Evolutionary conservation across 1,140 invertebrate genomes (phyloP), one percentile per base, ranked within the genome.

Genomic region (Lineus longissimus): DNA sequence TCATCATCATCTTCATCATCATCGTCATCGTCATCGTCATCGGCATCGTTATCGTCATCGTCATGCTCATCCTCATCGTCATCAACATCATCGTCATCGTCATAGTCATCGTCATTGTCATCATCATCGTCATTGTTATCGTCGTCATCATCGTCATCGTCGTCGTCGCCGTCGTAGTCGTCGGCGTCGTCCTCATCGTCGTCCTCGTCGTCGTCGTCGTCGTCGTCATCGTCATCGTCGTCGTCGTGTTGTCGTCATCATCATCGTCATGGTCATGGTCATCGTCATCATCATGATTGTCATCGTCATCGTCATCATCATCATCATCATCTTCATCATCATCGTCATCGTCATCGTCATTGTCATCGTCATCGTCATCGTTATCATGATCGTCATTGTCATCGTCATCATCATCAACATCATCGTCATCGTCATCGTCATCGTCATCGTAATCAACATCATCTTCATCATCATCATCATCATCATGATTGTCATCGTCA

Each of bases 111-210:
- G n/a, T n/a, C 4, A 6, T 55, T 61, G 60, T 15, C 1, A 54
- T 54, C 59, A 61, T 61, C 59, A 55, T 61, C 59, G 27, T 61
- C 59, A 61, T 61, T 41, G 55, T 61, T 41, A 27, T 61, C 59
- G 27, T 1, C 59, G 27, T 54, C 59, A 27, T 61, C 59, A 51
- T 57, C 2, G 27, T 61, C 59, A 55, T 54, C 59, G 55, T 61
- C n/a, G n/a, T n/a, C n/a, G n/a, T n/a, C n/a, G n/a, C n/a, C n/a
- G n/a, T n/a, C n/a, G n/a, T n/a, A n/a, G n/a, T n/a, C n/a, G n/a
- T n/a, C n/a, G n/a, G n/a, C n/a, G n/a, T n/a, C n/a, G n/a, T n/a
- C n/a, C n/a, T n/a, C n/a, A n/a, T n/a, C n/a, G n/a, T n/a, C n/a
- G n/a, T n/a, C n/a, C n/a, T n/a, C n/a, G n/a, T n/a, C 1, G 55